Conservation (phyloP, 1,140 invertebrate species). For the Pinna nobilis region DNA sequence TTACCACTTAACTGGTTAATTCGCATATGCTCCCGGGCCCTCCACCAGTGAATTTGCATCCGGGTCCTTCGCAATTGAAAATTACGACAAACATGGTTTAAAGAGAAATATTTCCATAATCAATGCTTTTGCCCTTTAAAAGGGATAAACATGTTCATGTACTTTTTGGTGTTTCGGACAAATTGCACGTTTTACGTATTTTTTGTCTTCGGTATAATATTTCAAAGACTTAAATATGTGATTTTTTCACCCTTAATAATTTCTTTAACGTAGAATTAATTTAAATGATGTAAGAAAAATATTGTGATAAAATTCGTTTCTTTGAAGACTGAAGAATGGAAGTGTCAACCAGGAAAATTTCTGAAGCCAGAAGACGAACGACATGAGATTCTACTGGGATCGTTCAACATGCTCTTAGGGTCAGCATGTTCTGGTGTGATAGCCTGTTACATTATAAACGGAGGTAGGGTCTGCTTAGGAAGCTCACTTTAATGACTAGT, state of each 20-base stretch:
- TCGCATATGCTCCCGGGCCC: too few species aligned
- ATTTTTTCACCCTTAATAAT: not conserved
- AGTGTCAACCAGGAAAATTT: slow-evolving; percentile 84
- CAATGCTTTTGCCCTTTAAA: too few species aligned
- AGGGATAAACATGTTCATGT: too few species aligned
- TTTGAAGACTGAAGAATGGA: slow-evolving; percentile 80
- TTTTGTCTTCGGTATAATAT: too few species aligned
- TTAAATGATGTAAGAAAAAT: not conserved
- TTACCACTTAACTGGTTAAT: too few species aligned
- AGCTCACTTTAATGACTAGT: not conserved
- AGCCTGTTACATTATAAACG: slow-evolving; percentile 82
- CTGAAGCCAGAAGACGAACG: slow-evolving; percentile 80
- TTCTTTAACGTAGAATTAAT: not conserved
- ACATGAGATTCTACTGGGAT: slow-evolving; percentile 82
- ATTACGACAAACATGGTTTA: too few species aligned
- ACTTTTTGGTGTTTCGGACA: too few species aligned
- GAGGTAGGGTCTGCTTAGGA: slow-evolving; percentile 62
- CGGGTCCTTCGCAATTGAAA: too few species aligned
- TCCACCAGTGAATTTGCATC: too few species aligned
- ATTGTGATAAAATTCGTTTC: too few species aligned
- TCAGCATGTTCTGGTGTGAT: slow-evolving; percentile 77
- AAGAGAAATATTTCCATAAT: too few species aligned
- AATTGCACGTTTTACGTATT: too few species aligned
- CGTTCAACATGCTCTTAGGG: slow-evolving; percentile 78
- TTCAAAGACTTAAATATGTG: not conserved